These are phyloP conservation scores for Enoplolaimus lenunculus DNA, from an alignment of 2,888 invertebrate genomes.

Conservation along the genomic window DNA sequence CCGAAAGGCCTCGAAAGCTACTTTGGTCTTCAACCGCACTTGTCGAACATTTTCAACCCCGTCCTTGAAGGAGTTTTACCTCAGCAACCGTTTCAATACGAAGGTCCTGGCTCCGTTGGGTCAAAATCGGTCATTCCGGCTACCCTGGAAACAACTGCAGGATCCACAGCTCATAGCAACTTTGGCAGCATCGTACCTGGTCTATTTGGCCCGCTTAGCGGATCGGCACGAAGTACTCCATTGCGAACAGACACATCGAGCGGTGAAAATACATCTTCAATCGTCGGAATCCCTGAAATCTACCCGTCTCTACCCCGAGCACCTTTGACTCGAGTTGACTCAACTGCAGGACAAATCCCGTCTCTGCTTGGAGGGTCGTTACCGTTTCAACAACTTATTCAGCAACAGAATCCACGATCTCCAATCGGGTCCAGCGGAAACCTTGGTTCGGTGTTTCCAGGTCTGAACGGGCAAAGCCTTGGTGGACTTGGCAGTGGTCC, in stretches of 20 bases:
- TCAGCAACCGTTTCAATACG: slow-evolving; percentile 33
- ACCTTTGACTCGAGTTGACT: slow-evolving; percentile 24
- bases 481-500: background rate
- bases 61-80: slow-evolving; percentile 28
- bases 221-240: background rate
- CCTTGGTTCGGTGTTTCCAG: background rate
- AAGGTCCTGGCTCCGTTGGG: slow-evolving; percentile 25
- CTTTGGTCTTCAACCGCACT: slow-evolving; percentile 9
- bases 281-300: slow-evolving; percentile 37
- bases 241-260: background rate
- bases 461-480: background rate
- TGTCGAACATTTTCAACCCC: background rate
- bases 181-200: slow-evolving; percentile 1
- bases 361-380: background rate
- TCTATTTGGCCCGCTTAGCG: background rate
- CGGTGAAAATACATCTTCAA: slow-evolving; percentile 29
- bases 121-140: background rate
- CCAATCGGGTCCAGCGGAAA: background rate
- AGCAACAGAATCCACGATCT: background rate
- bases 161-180: background rate
- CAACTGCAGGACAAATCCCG: background rate
- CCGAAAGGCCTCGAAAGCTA: slow-evolving; percentile 5
- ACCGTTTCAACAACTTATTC: background rate
- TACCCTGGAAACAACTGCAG: background rate
- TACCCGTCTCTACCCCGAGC: slow-evolving; percentile 36